A percentile compares a stretch with the other conserved stretches of the same genome.
These are phyloP conservation scores for Mallotus villosus DNA, from an alignment of 2,797 vertebrate genomes.

Conservation along the genomic window DNA sequence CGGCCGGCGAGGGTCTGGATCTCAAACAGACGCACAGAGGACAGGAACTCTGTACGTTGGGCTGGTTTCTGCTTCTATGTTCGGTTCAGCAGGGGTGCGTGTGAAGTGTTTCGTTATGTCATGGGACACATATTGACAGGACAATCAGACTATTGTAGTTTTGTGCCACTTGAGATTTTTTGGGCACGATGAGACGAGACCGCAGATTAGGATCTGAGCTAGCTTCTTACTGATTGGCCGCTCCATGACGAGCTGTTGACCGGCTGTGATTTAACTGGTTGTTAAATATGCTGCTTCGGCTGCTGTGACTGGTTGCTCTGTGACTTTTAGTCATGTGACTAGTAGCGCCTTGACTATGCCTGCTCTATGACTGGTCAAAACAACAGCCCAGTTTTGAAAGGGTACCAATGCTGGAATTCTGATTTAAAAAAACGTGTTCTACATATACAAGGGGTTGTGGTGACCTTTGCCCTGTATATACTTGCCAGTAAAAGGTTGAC, in stretches of 20 bases:
- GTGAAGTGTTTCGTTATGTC: not conserved
- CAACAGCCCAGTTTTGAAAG: too few relatives aligned
- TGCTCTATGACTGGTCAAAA: conserved; percentile 12
- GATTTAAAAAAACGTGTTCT: not conserved
- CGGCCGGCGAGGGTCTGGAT: too few relatives aligned
- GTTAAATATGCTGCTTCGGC: too few relatives aligned
- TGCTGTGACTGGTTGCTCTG: not conserved
- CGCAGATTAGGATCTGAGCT: conserved; percentile 14
- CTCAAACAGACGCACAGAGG: too few relatives aligned
- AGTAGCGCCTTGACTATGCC: conserved; percentile 6
- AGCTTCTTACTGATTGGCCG: not conserved
- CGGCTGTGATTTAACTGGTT: too few relatives aligned
- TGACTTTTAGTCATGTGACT: conserved; percentile 1
- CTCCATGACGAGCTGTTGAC: too few relatives aligned
- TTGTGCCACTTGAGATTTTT: conserved; percentile 14
- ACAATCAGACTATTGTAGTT: conserved; percentile 8
- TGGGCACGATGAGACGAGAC: conserved; percentile 9
- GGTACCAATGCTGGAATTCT: too few relatives aligned
- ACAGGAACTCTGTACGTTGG: too few relatives aligned
- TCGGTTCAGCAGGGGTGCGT: too few relatives aligned
- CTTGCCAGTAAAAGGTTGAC: not conserved
- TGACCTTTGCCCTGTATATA: not conserved
- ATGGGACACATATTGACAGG: not conserved
- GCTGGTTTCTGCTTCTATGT: too few relatives aligned
- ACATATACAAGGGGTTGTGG: too few relatives aligned